phyloP scores from a whole-genome alignment of 1,140 invertebrate species.

The Gryllus bimaculatus region DNA sequence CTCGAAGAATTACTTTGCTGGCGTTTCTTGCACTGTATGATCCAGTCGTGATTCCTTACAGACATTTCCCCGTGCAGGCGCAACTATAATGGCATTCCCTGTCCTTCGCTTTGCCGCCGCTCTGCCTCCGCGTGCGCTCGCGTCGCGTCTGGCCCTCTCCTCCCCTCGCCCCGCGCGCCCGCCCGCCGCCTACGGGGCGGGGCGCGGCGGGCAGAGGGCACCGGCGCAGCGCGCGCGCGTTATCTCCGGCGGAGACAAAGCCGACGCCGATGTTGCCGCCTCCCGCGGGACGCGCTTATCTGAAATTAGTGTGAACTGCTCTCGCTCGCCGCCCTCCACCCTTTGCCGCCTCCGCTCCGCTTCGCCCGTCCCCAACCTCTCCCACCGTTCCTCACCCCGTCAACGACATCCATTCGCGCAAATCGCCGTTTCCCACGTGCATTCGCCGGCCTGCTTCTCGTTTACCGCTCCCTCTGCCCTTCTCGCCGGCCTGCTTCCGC shows the following conservation, averaged over 20 bases:
- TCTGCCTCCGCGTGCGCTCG: too few species aligned
- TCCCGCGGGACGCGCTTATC: conserved; percentile 14
- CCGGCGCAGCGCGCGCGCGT: background rate
- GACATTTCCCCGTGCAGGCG: too few species aligned
- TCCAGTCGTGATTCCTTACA: too few species aligned
- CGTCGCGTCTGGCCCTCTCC: background rate
- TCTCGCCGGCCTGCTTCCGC: too few species aligned
- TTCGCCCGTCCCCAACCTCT: background rate
- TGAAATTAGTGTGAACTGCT: conserved; percentile 16
- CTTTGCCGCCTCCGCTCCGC: background rate
- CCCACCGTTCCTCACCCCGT: background rate
- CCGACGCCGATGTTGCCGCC: conserved; percentile 1
- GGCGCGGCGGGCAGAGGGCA: too few species aligned
- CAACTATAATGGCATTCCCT: too few species aligned
- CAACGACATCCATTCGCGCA: background rate
- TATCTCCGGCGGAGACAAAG: conserved; percentile 8
- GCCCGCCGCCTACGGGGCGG: too few species aligned
- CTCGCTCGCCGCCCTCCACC: background rate
- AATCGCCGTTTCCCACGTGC: background rate
- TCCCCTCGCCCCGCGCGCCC: background rate
- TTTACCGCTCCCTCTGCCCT: too few species aligned
- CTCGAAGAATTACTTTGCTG: too few species aligned
- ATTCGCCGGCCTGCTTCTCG: too few species aligned
- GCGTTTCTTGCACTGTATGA: too few species aligned
- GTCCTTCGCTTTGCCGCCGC: too few species aligned